Base-by-base conservation (phyloP, 1,140 invertebrate species). In the Aplysia californica region DNA sequence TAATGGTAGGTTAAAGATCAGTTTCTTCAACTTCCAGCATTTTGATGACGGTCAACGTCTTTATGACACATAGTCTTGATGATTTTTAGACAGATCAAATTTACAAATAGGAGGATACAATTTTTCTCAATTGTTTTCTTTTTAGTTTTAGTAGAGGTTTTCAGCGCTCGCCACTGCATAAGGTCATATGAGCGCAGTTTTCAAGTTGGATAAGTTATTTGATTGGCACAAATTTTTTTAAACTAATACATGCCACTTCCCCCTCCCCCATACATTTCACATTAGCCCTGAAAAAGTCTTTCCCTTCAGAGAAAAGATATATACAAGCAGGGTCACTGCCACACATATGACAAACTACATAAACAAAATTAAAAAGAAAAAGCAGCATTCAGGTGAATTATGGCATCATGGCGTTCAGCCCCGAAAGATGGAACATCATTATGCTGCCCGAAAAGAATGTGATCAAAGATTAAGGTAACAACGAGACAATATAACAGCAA, bases 401-500 rank as follows among this genome's bases (percentile, higher is more conserved):
- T 66, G 65, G 39, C 55, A 79, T 55, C 74, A 31, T 21, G 26
- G 23, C 23, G 26, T 31, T 72, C 59, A 15, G 68, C 59, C 64
- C 36, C 64, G 65, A 80, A 77, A 77, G 70, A 68, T 79, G 56
- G 69, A 23, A 79, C 61, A 71, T 72, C 61, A 72, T 72, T 55
- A 70, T 71, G 64, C 39, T 59, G 64, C 21, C 18, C 20, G 20
- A 44, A 0, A 31, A 2, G 92, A n/a, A 96, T 93, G 0, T 97
- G 96, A 90, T 97, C 85, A 94, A 94, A 0, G 94, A 94, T 38
- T 96, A 95, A 90, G 98, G 98, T 89, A 98, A 96, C 2, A 67
- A 35, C 26, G 23, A 67, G 5, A 67, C 33, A 31, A n/a, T 18
- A 26, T n/a, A n/a, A 61, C 10, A 61, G 10, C 18, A n/a, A 61